Conservation (phyloP, 2,797 vertebrate species). For the Sphenodon punctatus region DNA sequence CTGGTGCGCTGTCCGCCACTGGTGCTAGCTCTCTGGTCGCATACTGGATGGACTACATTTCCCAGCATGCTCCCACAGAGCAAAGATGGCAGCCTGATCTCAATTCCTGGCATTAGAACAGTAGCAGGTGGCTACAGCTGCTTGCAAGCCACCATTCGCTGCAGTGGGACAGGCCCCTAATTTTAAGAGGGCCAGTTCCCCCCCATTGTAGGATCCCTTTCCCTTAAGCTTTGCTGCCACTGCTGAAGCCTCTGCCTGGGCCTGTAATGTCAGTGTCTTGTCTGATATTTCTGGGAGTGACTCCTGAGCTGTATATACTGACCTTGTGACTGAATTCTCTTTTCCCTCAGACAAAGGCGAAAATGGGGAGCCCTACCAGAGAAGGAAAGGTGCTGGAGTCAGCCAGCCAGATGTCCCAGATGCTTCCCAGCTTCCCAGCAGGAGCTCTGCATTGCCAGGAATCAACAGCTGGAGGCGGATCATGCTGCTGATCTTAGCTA, state of each 20-base stretch:
- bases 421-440: constrained; percentile 24
- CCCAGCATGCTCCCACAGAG: too few species aligned
- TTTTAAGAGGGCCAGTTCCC: too few species aligned
- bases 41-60: too few species aligned
- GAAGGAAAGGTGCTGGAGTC: constrained; percentile 69
- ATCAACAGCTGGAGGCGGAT: constrained; percentile 89
- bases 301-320: rapidly evolving
- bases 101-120: too few species aligned
- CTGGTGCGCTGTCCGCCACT: too few species aligned
- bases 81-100: too few species aligned
- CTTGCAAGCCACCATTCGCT: too few species aligned
- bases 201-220: too few species aligned
- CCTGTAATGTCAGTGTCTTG: not conserved
- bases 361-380: constrained; percentile 89
- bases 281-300: not conserved
- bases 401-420: constrained; percentile 43
- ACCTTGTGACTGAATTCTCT: not conserved
- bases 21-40: too few species aligned
- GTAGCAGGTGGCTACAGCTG: too few species aligned
- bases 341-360: constrained; percentile 84
- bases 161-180: too few species aligned
- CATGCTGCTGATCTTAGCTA: constrained; percentile 89
- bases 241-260: not conserved
- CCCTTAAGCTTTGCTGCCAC: too few species aligned
- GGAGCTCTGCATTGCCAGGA: rapidly evolving